phyloP scores from a whole-genome alignment of 2,797 vertebrate species.

The Scarus forsteni region DNA sequence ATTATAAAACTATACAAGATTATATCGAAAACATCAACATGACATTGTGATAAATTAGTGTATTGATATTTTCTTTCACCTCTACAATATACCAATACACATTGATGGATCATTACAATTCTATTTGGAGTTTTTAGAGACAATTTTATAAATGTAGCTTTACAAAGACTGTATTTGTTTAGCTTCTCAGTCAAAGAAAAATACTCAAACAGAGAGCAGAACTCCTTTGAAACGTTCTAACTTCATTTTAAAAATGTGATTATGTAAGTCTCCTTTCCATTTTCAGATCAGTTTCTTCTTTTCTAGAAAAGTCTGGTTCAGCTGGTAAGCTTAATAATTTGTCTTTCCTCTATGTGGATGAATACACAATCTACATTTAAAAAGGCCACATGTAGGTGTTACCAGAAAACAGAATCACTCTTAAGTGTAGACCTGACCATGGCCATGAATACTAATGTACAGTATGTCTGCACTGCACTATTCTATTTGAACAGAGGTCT shows the following conservation, averaged over 20 bases:
- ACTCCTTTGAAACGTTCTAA: no score
- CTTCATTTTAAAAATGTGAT: background rate
- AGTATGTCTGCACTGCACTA: conserved; percentile 29
- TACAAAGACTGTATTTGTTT: no score
- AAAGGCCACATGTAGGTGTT: conserved; percentile 39
- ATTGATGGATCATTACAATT: no score
- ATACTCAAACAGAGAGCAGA: no score
- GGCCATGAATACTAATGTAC: conserved; percentile 44
- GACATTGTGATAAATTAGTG: no score
- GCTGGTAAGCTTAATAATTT: conserved; percentile 46
- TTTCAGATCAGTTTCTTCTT: conserved; percentile 11
- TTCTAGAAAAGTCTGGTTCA: conserved; percentile 28
- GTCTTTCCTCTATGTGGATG: conserved; percentile 46
- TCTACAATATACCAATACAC: no score
- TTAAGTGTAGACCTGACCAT: conserved; percentile 15
- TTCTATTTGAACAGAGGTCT: conserved; percentile 27
- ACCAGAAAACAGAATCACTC: conserved; percentile 52
- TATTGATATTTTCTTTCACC: no score
- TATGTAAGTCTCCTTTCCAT: background rate
- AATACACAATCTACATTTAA: conserved; percentile 45
- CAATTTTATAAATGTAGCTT: no score
- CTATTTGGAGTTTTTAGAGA: no score
- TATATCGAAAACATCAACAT: no score
- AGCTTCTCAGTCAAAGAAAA: no score
- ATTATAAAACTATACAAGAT: no score